Evolutionary conservation across 1,140 invertebrate species (phyloP).

Genomic region (Drosophila equinoxialis): DNA sequence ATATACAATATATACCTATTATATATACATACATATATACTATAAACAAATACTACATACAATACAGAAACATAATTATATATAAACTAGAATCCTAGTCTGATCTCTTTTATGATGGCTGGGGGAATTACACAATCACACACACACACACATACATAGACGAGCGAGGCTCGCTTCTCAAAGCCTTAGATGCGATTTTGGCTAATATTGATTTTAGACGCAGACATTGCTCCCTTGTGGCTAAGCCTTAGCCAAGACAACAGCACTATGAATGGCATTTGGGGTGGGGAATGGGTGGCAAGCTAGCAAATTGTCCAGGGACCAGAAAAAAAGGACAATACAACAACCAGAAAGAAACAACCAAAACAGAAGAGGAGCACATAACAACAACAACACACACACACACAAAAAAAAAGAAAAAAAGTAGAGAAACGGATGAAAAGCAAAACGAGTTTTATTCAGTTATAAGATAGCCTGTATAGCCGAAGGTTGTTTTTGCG

Average conservation of each 20-base stretch:
- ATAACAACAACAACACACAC: no score
- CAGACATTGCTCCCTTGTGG: constrained; percentile 19
- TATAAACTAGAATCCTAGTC: background rate
- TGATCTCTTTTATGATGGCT: background rate
- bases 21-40: constrained; percentile 16
- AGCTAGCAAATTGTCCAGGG: constrained; percentile 25
- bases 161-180: background rate
- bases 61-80: background rate
- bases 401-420: background rate
- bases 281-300: no score
- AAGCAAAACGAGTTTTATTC: constrained; percentile 6
- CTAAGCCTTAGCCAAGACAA: constrained; percentile 3
- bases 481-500: constrained; percentile 25
- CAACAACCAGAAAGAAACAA: background rate
- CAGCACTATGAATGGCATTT: constrained; percentile 16
- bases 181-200: constrained; percentile 7
- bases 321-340: constrained; percentile 2
- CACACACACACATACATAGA: background rate
- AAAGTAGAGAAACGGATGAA: background rate
- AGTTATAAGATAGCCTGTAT: constrained; percentile 31
- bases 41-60: constrained; percentile 8
- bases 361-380: constrained; percentile 1
- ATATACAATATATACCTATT: constrained; percentile 16
- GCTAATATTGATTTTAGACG: constrained; percentile 26
- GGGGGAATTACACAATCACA: background rate